phyloP scores from a whole-genome alignment of 2,888 invertebrate genomes.

The Cryptus viduatorius region DNA sequence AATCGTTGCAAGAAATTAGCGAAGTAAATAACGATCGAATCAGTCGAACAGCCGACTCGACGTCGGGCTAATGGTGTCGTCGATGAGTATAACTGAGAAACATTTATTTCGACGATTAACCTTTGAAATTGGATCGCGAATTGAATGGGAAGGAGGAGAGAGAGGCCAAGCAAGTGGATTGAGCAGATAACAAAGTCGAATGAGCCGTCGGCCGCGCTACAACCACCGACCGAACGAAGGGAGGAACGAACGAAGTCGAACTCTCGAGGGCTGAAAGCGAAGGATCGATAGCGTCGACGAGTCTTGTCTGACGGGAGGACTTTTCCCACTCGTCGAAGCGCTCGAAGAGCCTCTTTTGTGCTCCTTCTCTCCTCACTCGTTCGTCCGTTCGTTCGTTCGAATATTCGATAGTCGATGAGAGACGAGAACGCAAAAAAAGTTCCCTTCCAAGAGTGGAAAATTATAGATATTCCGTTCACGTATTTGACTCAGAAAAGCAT shows the following conservation, averaged over 20 bases:
- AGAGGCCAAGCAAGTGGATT: constrained; percentile 44
- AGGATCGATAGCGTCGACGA: constrained; percentile 65
- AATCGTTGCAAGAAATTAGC: neutral
- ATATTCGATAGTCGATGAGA: constrained; percentile 15
- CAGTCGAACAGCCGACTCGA: neutral
- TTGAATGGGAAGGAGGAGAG: constrained; percentile 23
- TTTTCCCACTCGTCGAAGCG: constrained; percentile 52
- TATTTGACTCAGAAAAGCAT: neutral
- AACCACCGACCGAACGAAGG: constrained; percentile 13
- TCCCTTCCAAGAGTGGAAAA: neutral
- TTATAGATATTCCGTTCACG: neutral
- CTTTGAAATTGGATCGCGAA: constrained; percentile 37
- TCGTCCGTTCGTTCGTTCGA: constrained; percentile 10
- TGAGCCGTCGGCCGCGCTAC: constrained; percentile 47
- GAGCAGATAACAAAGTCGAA: constrained; percentile 59
- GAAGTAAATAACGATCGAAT: neutral
- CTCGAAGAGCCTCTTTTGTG: constrained; percentile 8
- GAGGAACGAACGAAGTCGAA: constrained; percentile 48
- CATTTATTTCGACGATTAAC: constrained; percentile 36
- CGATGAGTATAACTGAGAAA: constrained; percentile 5
- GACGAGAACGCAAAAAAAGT: neutral
- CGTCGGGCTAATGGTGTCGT: neutral
- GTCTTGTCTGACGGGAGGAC: constrained; percentile 60
- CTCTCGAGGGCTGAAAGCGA: constrained; percentile 48
- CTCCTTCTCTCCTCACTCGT: constrained; percentile 27